Percentiles rank a stretch among this genome's conserved stretches.
phyloP scores from a whole-genome alignment of 2,797 vertebrate genomes.

The Mareca penelope region DNA sequence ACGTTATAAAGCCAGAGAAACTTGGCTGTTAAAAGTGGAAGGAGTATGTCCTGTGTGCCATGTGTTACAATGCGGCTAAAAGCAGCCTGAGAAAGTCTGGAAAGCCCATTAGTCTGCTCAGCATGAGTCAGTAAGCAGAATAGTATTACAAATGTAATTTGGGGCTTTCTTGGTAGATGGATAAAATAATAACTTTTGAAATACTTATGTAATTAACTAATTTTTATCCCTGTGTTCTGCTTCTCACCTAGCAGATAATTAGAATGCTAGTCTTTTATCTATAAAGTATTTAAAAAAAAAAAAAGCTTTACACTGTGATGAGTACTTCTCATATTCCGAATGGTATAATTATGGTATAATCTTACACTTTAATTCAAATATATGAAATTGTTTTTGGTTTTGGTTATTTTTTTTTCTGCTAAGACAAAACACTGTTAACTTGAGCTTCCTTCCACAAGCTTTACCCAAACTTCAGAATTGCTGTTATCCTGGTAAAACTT shows the following conservation, averaged over 20 bases:
- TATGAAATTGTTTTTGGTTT: background rate
- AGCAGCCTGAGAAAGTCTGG: background rate
- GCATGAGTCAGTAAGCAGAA: background rate
- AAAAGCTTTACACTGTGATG: background rate
- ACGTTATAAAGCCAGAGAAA: background rate
- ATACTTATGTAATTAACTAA: background rate
- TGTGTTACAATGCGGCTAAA: background rate
- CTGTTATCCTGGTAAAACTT: background rate
- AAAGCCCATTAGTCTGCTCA: background rate
- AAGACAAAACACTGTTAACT: background rate
- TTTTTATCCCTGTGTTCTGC: background rate
- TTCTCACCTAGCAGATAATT: conserved; percentile 10
- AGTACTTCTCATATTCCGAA: background rate
- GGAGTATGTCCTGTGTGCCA: background rate
- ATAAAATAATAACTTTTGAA: background rate
- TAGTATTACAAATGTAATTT: background rate
- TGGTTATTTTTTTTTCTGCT: background rate
- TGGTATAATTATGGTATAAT: background rate
- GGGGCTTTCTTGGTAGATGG: background rate
- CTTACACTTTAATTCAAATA: background rate
- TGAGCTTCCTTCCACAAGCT: background rate
- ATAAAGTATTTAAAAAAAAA: background rate
- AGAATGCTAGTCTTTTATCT: background rate
- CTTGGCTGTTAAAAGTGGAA: background rate
- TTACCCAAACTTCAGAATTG: background rate